These are phyloP conservation scores for Papilio helenus DNA, from an alignment of 1,140 invertebrate species.

Conservation along the genomic window DNA sequence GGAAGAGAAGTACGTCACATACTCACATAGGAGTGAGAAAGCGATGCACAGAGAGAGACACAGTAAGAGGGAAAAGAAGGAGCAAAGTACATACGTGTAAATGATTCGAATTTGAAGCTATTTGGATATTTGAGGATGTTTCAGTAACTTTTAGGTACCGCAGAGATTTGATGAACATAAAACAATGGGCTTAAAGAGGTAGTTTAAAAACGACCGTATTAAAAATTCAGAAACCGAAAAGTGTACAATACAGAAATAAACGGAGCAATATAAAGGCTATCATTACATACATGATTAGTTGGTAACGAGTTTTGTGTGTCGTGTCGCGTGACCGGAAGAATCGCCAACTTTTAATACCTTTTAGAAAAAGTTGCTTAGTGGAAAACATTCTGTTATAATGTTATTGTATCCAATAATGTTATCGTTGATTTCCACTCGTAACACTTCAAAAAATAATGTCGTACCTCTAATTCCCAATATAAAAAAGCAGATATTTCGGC, in stretches of 20 bases:
- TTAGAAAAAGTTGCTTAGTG: conserved; percentile 1
- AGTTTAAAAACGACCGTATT: background rate
- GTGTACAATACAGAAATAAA: background rate
- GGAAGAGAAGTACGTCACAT: too few species aligned
- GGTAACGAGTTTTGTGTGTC: conserved; percentile 13
- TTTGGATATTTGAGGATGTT: too few species aligned
- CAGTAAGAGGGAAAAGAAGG: too few species aligned
- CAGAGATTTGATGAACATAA: background rate
- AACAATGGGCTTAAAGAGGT: background rate
- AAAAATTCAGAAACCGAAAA: background rate
- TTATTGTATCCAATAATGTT: background rate
- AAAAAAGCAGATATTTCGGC: background rate
- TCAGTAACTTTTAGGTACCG: too few species aligned
- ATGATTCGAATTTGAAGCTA: too few species aligned
- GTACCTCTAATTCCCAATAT: background rate
- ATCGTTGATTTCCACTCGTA: background rate
- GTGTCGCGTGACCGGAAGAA: conserved; percentile 21
- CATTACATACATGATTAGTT: conserved; percentile 17
- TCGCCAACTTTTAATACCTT: conserved; percentile 13
- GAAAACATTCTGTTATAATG: background rate
- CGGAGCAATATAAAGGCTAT: background rate
- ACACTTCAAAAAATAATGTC: background rate
- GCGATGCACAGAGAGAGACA: too few species aligned
- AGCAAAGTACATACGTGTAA: too few species aligned
- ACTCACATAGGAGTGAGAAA: too few species aligned